Evolutionary conservation across 2,888 invertebrate species (phyloP), one percentile per base, ranked within the genome.

Genomic region (Harmothoe impar): DNA sequence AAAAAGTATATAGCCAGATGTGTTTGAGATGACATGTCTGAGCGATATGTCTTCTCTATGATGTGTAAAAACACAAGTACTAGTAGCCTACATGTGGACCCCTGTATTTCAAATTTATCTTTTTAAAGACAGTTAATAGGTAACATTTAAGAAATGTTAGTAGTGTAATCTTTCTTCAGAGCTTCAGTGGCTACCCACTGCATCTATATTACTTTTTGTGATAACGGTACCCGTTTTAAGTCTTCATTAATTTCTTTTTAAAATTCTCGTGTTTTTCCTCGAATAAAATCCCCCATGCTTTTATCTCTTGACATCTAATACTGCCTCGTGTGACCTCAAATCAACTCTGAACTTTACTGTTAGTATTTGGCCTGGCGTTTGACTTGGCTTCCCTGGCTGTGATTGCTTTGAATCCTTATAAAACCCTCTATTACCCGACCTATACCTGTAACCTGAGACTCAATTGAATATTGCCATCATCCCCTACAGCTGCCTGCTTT

Each of bases 241-340:
- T 62, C 15, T 62, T 62, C n/a, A 7, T 62, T 62, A 43, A 7
- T 10, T 62, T 20, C 23, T 62, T 62, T n/a, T 62, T 62, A 5
- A n/a, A n/a, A 62, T 62, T 12, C 15, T 1, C 1, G n/a, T 3
- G 62, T 62, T 62, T 62, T 62, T 62, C 15, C 15, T 62, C 62
- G 3, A n/a, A 62, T 7, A 43, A 62, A n/a, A n/a, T n/a, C 15
- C 62, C 1, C 20, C 62, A 20, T n/a, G n/a, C 20, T 15, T 3
- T n/a, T 62, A 62, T 62, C 62, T 62, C n/a, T n/a, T 62, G 62
- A 62, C 62, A 62, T 62, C 62, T 62, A 62, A 62, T 62, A 62
- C n/a, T 20, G n/a, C 62, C 62, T 62, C 3, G 62, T 62, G 72
- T 25, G 72, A 72, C 72, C 72, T 72, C 15, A 29, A 29, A 25